Base-by-base conservation (phyloP, 1,140 invertebrate genomes). In the Oedothorax gibbosus region DNA sequence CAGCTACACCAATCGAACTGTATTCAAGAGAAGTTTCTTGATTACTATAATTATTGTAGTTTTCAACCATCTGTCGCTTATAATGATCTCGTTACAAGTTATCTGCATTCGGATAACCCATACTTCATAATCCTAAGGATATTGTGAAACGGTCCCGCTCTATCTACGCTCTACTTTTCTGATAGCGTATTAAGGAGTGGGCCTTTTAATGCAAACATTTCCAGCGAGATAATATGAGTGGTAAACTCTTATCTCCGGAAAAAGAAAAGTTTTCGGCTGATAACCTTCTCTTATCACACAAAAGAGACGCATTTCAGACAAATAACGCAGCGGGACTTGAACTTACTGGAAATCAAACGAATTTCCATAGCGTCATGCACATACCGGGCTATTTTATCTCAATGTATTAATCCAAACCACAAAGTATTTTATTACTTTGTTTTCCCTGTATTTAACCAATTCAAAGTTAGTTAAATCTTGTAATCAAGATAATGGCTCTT, bases 181-280 rank as follows among this genome's bases (percentile, higher is more conserved):
- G 72, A 75, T 75, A 75, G 57, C 21, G 54, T 57, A 75, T 75
- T 75, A 57, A 75, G 72, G 72, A 75, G 72, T 75, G 72, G 72
- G 72, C 72, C 72, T 57, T 75, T 75, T 75, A 75, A 75, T 75
- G 72, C 72, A 75, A 75, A 75, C 72, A 75, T 75, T 75, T 75
- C 72, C 18, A 75, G 9, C 11, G 72, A 75, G 72, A 75, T 75
- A 75, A 75, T 21, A 56, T 7, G 56, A 75, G 72, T 75, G 72
- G 72, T 75, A 75, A 75, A 75, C 57, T 75, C 72, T 75, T 75
- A 75, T 75, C 72, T 75, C 53, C 5, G 72, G 20, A 57, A 57
- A 75, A 51, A 71, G 51, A 71, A 71, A 71, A 71, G 8, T 54
- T 71, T 71, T 20, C 20, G 18, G 54, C 72, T 75, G 72, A 75